Base-by-base conservation (phyloP, 1,140 invertebrate species). In the Pogonognathellus flavescens region DNA sequence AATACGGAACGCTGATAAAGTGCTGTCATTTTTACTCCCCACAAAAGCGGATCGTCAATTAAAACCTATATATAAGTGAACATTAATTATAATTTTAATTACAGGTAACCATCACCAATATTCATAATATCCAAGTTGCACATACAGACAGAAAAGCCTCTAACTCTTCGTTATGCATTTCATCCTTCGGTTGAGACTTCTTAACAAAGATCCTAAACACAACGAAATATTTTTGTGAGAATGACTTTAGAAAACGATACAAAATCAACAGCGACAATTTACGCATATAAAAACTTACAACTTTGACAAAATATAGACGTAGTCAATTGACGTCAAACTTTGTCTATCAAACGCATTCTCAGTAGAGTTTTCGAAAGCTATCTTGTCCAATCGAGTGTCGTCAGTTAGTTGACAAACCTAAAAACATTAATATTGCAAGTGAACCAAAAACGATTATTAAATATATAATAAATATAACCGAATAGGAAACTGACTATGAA, bases 131-230 rank as follows among this genome's bases (percentile, higher is more conserved):
- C 14, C 62, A 16, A 41, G 2, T 41, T 1, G 2, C 7, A 90
- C 89, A 91, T 85, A 95, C 93, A 88, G 92, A 93, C 55, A 97
- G 92, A 90, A 96, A 97, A 0, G 96, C 94, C 81, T 93, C 91
- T 0, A 97, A 88, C 91, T 98, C 95, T 91, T 98, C 96, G 70
- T 93, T 92, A 22, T 93, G 92, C 8, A 98, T 90, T 25, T 95
- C 93, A 90, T 96, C 95, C 89, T 93, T 94, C 2, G 95, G 94
- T 89, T 95, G 94, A 31, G 94, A 94, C 86, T 94, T 93, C 89
- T 94, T 92, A 22, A 94, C 9, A 4, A 13, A 25, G 6, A 66
- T 2, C 7, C 62, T 66, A 14, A 0, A 66, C 13, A 14, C 22
- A 66, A 66, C 2, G 14, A 60, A 25, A 5, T 31, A 66, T 22